Base-by-base conservation (phyloP, 2,888 invertebrate species). In the Mimumesa dahlbomi region DNA sequence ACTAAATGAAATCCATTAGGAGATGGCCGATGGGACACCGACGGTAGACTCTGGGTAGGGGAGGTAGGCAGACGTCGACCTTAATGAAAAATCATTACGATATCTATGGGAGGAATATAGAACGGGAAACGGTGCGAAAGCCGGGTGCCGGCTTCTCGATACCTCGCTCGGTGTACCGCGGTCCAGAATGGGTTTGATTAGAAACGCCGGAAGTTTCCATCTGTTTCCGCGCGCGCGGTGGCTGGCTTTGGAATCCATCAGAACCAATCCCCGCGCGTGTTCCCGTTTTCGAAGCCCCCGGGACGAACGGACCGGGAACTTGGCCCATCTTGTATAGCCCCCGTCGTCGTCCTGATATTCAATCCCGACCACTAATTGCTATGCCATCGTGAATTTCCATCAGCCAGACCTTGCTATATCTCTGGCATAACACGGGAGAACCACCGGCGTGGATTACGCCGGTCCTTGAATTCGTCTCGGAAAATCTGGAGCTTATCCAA, bases 1-100 rank as follows among this genome's bases (percentile, higher is more conserved):
- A 77, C 75, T 81, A 79, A 82, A 80, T 80, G 73, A 82, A 79
- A 82, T 83, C 82, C 81, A 81, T 83, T 81, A 81, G 69, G 58
- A 71, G 73, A 76, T 70, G 63, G 70, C 59, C 56, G 56, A 61
- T 68, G 68, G 16, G 19, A 49, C 46, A 29, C 16, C 29, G 11
- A 29, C 14, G 29, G 29, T 1, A 5, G 31, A 7, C 5, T 13
- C 22, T 22, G 29, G 14, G 21, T 19, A 31, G 25, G 50, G 46
- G 57, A 31, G 29, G 52, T 34, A 46, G 54, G 54, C 42, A 49
- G 54, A 65, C 56, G 68, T 63, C 48, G 61, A 49, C 25, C 45
- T 71, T 74, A 77, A 77, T 77, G 75, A 82, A 83, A 83, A 82
- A 81, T 80, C 75, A 79, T 80, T 79, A 75, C 64, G 68, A 70